Base-by-base conservation (phyloP, 2,888 invertebrate species). In the Lasioglossum marginatum region DNA sequence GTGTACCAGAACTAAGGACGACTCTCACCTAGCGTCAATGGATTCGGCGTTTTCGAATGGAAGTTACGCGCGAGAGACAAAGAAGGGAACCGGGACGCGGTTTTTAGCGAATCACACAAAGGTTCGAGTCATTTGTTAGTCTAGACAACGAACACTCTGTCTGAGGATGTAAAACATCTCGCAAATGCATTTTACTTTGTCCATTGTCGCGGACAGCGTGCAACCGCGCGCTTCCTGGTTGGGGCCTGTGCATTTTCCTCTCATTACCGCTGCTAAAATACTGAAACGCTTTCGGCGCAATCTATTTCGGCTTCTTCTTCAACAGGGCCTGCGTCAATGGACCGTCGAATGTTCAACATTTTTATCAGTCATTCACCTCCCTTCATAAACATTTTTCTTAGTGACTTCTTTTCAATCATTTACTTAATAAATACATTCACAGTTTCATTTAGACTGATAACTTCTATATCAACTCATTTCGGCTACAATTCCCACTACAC, bases 221-320 rank as follows among this genome's bases (percentile, higher is more conserved):
- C 27, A 34, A 63, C 45, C 27, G 40, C 76, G 77, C 77, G 81
- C 88, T 84, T 82, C 88, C 77, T 45, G 77, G 70, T 4, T 52
- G 34, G 45, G 86, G 48, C 79, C 80, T 37, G 45, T 73, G 77
- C 84, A 89, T 86, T 90, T 90, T 85, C 77, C 89, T 87, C 88
- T 90, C 85, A 86, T 87, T 87, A 86, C 12, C 77, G 79, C 72
- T 45, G 83, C 88, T 31, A 2, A 63, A 63, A 63, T 16, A 63
- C 84, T 83, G 87, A 89, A 90, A 88, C 84, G 86, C 82, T 72
- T 85, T 57, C 82, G 82, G 79, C 81, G 81, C 75, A 87, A 90
- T 90, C 86, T 88, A 92, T 89, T 92, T 91, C 85, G 81, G 86
- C 84, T 66, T 71, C 83, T 79, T 79, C 84, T 85, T 86, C 87